Percentiles rank a stretch among this genome's conserved stretches.
Evolutionary conservation across 2,113 vertebrate genomes (phyloP).

Genomic region (Oenanthe melanoleuca): DNA sequence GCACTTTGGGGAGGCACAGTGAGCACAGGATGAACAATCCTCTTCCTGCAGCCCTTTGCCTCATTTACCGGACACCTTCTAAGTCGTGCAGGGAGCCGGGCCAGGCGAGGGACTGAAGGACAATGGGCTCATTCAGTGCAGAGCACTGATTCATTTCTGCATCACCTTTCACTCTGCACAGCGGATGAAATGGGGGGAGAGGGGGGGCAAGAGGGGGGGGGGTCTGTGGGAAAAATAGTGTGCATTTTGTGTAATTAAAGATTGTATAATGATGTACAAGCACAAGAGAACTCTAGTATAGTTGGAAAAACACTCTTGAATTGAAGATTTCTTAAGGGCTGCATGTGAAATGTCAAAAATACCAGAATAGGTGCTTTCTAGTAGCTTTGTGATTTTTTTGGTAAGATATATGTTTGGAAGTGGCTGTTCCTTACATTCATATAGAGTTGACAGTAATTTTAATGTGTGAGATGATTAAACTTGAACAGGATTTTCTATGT

Average conservation of each 20-base stretch:
- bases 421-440: neutral
- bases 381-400: neutral
- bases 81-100: neutral
- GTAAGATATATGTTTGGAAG: neutral
- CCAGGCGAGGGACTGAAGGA: neutral
- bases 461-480: neutral
- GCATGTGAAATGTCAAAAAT: neutral
- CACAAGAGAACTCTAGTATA: neutral
- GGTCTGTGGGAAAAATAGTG: neutral
- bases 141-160: constrained; percentile 57
- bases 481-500: neutral
- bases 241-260: constrained; percentile 20
- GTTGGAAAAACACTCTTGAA: neutral
- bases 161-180: constrained; percentile 14
- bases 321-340: neutral
- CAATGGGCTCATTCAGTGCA: constrained; percentile 62
- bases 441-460: neutral
- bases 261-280: neutral
- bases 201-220: neutral
- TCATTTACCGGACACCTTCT: constrained; percentile 41
- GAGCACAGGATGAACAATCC: constrained; percentile 43
- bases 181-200: neutral
- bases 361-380: neutral
- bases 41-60: constrained; percentile 49
- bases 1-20: neutral